Evolutionary conservation across 53 echinoderm and acorn worm genomes (phyloP).

Genomic region (Crossaster papposus): DNA sequence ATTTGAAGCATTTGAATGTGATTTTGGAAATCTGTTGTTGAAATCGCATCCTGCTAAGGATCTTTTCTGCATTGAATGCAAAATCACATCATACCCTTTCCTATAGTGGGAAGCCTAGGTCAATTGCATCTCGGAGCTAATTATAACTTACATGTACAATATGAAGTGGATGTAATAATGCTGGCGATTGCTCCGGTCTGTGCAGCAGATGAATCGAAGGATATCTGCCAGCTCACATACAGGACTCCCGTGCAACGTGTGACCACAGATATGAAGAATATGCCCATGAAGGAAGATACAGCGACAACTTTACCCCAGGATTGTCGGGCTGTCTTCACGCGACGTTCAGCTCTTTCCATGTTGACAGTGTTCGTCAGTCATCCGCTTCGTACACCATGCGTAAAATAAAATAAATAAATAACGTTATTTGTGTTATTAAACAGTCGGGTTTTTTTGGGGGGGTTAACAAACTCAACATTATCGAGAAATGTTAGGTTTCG

Average conservation of each 20-base stretch:
- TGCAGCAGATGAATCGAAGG: neutral
- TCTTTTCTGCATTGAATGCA: no score
- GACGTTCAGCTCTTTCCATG: neutral
- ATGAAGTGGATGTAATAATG: neutral
- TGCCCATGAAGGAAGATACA: neutral
- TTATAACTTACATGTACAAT: neutral
- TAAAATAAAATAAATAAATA: no score
- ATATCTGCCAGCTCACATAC: neutral
- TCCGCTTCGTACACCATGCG: neutral
- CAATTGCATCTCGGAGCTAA: neutral
- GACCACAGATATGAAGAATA: neutral
- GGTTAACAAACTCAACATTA: no score
- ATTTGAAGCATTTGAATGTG: no score
- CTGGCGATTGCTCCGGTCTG: slow-evolving; percentile 14
- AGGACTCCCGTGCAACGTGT: neutral
- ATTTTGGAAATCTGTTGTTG: no score
- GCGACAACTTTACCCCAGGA: neutral
- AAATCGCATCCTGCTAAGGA: no score
- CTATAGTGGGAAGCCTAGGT: no score
- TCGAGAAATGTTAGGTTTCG: no score
- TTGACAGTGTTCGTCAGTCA: neutral
- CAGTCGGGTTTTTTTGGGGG: no score
- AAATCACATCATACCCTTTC: no score
- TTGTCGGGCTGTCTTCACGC: neutral
- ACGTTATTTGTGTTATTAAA: no score